These are phyloP conservation scores for Hippoglossus stenolepis DNA, from an alignment of 2,113 vertebrate species.

Conservation along the genomic window DNA sequence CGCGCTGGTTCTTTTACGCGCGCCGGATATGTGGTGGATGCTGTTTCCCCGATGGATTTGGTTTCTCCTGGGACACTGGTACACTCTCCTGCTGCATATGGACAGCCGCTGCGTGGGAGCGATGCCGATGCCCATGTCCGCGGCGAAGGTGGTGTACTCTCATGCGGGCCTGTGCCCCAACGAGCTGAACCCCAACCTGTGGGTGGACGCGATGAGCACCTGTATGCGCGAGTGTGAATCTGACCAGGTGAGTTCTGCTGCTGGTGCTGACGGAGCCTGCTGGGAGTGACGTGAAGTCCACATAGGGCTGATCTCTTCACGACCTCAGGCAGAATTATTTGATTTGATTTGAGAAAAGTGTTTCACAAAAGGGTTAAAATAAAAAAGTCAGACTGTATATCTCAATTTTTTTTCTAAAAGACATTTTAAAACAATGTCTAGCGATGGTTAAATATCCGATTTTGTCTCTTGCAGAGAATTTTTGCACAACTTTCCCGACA, in stretches of 20 bases:
- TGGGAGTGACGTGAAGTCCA: no score
- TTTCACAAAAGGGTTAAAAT: no score
- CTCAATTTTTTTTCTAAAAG: no score
- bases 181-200: slow-evolving; percentile 98
- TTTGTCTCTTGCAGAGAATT: no score
- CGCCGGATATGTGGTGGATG: slow-evolving; percentile 87
- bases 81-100: slow-evolving; percentile 74
- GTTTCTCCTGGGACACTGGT: slow-evolving; percentile 84
- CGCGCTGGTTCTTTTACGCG: slow-evolving; percentile 18
- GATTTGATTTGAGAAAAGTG: no score
- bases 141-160: slow-evolving; percentile 92
- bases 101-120: slow-evolving; percentile 74
- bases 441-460: background rate
- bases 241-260: slow-evolving; percentile 89
- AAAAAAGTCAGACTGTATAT: no score
- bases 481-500: no score
- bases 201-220: slow-evolving; percentile 99
- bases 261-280: no score
- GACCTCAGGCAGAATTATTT: no score
- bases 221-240: slow-evolving; percentile 94
- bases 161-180: slow-evolving; percentile 98
- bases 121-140: slow-evolving; percentile 83
- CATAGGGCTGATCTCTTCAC: no score
- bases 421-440: no score
- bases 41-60: slow-evolving; percentile 86